Evolutionary conservation across 2,888 invertebrate species (phyloP).

Genomic region (Corythucha ciliata): DNA sequence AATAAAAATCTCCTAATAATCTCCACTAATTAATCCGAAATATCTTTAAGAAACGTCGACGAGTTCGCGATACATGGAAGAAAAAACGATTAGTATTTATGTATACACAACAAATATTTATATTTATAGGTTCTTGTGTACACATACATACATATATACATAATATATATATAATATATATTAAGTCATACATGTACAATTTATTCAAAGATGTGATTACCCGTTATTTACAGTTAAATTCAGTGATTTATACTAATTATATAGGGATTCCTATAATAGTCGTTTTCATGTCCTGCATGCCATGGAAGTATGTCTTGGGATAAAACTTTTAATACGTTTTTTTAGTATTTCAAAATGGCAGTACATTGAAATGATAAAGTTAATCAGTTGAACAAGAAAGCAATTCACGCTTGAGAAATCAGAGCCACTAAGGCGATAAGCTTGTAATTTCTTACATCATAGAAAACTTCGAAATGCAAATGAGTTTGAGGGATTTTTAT

Average conservation of each 20-base stretch:
- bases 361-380: not conserved
- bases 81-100: slow-evolving; percentile 21
- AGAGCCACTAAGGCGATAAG: not conserved
- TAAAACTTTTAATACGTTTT: not conserved
- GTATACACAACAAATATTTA: no score
- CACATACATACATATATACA: slow-evolving; percentile 21
- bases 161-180: slow-evolving; percentile 25
- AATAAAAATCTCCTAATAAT: slow-evolving; percentile 20
- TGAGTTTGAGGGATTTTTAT: no score
- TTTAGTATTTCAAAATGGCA: not conserved
- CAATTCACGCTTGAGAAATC: not conserved
- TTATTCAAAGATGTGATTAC: slow-evolving; percentile 24
- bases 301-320: slow-evolving; percentile 28
- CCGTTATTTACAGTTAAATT: slow-evolving; percentile 31
- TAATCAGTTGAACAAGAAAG: not conserved
- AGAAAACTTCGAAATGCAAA: slow-evolving; percentile 8
- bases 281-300: slow-evolving; percentile 24
- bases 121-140: no score
- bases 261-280: slow-evolving; percentile 20
- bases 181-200: slow-evolving; percentile 20
- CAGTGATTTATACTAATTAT: slow-evolving; percentile 25
- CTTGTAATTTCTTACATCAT: not conserved
- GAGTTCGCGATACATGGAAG: slow-evolving; percentile 25
- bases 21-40: slow-evolving; percentile 16
- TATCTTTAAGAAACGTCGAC: slow-evolving; percentile 24